Evolutionary conservation across 2,888 invertebrate genomes (phyloP).

Genomic region (Dasysyrphus tricinctus): DNA sequence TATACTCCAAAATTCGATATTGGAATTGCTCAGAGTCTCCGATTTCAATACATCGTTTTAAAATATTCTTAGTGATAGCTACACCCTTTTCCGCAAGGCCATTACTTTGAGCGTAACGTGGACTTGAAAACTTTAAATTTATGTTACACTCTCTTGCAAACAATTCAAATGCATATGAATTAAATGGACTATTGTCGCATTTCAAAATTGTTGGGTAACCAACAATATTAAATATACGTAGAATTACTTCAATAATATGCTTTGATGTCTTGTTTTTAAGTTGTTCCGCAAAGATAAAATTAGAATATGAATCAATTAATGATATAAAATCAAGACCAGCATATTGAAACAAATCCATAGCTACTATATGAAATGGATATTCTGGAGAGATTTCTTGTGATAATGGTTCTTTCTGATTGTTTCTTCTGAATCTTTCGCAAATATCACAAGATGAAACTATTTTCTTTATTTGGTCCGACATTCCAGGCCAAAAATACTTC

Average conservation of each 20-base stretch:
- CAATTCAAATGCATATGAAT: background rate
- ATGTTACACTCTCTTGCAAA: background rate
- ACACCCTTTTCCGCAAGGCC: conserved; percentile 8
- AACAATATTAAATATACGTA: background rate
- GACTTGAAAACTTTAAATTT: background rate
- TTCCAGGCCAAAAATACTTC: no score
- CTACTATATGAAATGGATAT: no score
- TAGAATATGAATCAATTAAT: no score
- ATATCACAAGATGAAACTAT: no score
- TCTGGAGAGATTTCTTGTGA: no score
- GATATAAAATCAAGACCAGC: no score
- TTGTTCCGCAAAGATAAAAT: no score
- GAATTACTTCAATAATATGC: conserved; percentile 77
- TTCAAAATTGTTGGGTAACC: background rate
- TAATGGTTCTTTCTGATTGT: no score
- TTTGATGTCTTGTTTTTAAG: no score
- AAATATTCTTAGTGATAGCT: conserved; percentile 20
- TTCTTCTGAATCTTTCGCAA: no score
- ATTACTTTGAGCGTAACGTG: background rate
- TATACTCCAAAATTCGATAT: background rate
- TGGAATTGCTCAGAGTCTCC: background rate
- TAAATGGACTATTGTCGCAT: background rate
- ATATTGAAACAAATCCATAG: no score
- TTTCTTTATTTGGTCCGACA: no score
- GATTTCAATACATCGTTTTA: conserved; percentile 12